Conservation (phyloP, 2,797 vertebrate species). For the Rhinoraja longicauda region DNA sequence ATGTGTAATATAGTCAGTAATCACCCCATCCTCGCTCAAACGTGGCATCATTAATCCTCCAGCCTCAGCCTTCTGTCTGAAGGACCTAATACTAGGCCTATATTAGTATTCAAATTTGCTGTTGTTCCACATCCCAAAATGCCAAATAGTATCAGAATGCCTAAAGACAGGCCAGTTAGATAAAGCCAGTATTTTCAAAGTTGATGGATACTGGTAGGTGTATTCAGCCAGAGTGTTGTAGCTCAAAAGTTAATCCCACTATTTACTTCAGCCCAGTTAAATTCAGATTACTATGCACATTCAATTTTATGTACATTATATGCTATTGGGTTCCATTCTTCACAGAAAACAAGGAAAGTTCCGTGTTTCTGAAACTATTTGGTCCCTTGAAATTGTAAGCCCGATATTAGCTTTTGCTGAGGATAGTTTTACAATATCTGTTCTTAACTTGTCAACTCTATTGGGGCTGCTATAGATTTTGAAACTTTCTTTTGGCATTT, state of each 20-base stretch:
- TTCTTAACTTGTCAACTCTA: neutral
- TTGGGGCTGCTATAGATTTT: neutral
- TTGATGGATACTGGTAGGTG: neutral
- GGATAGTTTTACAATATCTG: neutral
- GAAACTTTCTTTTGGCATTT: neutral
- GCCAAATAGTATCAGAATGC: neutral
- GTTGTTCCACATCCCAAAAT: neutral
- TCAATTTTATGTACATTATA: neutral
- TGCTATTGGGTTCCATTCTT: neutral
- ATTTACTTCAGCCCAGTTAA: neutral
- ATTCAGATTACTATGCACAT: neutral
- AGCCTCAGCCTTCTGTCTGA: neutral
- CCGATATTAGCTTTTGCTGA: neutral
- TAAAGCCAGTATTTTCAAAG: neutral
- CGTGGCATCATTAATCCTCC: neutral
- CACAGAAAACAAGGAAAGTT: neutral
- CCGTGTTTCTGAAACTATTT: neutral
- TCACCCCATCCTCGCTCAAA: neutral
- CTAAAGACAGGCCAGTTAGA: too few relatives aligned
- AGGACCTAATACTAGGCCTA: neutral
- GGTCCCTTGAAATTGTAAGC: neutral
- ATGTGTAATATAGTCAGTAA: neutral
- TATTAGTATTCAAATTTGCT: neutral
- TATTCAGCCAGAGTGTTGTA: neutral
- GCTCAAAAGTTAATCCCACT: neutral